These are phyloP conservation scores for Cinclus cinclus DNA, from an alignment of 2,113 vertebrate species.

Conservation along the genomic window DNA sequence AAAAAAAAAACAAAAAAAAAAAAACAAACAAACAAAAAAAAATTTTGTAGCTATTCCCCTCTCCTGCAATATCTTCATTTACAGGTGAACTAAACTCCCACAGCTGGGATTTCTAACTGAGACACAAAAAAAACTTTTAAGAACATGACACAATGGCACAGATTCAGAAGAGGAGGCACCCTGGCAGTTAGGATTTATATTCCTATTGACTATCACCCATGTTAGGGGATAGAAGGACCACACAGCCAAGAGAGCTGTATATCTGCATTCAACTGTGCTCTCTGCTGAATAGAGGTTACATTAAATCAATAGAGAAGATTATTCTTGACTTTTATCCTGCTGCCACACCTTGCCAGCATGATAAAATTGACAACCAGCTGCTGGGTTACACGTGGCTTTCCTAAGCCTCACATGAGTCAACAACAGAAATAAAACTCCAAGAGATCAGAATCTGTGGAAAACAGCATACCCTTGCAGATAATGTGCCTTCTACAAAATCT, in stretches of 20 bases:
- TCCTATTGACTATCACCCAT: not conserved
- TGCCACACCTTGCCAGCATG: not conserved
- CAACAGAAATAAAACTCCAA: not conserved
- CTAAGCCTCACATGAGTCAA: not conserved
- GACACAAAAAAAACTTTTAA: not conserved
- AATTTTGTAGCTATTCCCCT: not conserved
- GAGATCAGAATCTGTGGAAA: not conserved
- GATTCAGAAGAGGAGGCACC: not conserved
- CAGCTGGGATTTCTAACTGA: not conserved
- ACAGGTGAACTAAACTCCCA: not conserved
- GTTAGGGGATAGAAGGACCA: not conserved
- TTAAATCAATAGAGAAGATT: not conserved
- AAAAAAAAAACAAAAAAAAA: not conserved
- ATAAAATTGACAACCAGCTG: not conserved
- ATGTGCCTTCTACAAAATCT: not conserved
- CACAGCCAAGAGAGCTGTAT: not conserved
- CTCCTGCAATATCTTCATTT: not conserved
- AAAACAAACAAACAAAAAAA: too few species aligned
- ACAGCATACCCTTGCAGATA: not conserved
- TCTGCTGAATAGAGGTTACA: not conserved
- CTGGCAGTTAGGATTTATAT: not conserved
- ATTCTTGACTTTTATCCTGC: not conserved
- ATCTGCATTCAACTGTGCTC: not conserved
- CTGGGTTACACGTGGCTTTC: not conserved
- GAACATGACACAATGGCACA: not conserved